Evolutionary conservation across 2,113 vertebrate species (phyloP), one percentile per base, ranked within the genome.

Genomic region (Lucifuga dentata): DNA sequence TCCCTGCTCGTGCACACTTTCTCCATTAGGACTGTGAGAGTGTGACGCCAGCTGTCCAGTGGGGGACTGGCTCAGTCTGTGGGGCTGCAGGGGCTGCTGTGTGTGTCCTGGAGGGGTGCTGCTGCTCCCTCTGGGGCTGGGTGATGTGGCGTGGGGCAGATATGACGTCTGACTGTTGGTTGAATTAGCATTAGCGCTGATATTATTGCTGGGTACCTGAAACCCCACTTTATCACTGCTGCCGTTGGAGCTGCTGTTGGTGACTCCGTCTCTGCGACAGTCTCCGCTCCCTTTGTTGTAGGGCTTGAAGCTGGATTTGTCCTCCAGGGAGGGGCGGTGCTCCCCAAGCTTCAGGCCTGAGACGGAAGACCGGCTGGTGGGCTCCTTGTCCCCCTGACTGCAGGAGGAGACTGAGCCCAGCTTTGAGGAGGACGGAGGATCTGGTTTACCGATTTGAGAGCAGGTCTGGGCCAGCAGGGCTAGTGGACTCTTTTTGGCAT

Each of bases 281-380:
- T 96, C 96, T 19, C 93, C 88, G 1, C 85, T 75, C 51, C 88
- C 85, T 61, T 97, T 98, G 46, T 93, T 95, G 73, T 98, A 98
- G 9, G 97, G 96, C 63, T 98, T 98, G 91, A 98, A 98, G 93
- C 96, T 97, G 19, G 95, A 98, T 78, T 97, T 98, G 89, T 98
- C 95, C 53, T 97, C 96, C 35, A 78, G 48, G 0, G 94, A 85
- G 44, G 86, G 81, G 57, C 91, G 90, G 57, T 77, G 90, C 52
- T 93, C 92, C 0, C 92, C 75, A 8, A 94, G 92, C 55, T 94
- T 93, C 61, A 88, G 84, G 65, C 71, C 44, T 43, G 90, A 88
- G 21, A 62, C 46, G 3, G 90, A 87, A 6, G 92, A 82, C 10
- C 93, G 81, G 12, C 91, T 62, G 38, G 88, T 26, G 1, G 94